Percentiles rank a stretch among this genome's conserved stretches.
Conservation (phyloP, 2,888 invertebrate species). For the Liposcelis brunnea region DNA sequence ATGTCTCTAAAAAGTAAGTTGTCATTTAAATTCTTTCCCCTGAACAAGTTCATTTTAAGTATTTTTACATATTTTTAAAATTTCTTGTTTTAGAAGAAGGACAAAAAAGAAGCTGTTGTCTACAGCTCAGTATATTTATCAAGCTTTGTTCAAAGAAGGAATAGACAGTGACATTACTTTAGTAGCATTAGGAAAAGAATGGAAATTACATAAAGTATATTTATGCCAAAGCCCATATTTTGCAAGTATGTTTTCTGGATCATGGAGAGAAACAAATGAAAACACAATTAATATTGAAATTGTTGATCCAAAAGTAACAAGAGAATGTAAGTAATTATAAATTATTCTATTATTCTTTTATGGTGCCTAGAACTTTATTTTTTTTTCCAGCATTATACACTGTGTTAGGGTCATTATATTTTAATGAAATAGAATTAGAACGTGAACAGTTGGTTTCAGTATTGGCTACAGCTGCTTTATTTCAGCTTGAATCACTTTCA, state of each 20-base stretch:
- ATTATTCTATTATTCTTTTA: constrained; percentile 11
- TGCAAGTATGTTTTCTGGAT: constrained; percentile 59
- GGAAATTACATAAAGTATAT: constrained; percentile 59
- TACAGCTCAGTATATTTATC: constrained; percentile 60
- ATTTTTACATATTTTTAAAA: too few species aligned
- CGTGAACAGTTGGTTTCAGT: constrained; percentile 46
- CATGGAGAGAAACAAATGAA: constrained; percentile 51
- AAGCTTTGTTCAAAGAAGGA: constrained; percentile 53
- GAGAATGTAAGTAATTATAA: constrained; percentile 35
- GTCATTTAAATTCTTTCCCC: too few species aligned
- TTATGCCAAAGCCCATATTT: constrained; percentile 62
- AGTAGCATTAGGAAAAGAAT: constrained; percentile 46
- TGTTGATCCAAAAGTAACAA: constrained; percentile 47
- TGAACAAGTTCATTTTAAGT: too few species aligned
- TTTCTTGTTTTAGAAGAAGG: constrained; percentile 26
- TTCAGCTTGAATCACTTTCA: constrained; percentile 52
- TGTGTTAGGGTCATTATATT: constrained; percentile 56
- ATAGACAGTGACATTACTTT: constrained; percentile 57
- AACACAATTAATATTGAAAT: constrained; percentile 46
- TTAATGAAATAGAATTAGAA: constrained; percentile 50
- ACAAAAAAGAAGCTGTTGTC: constrained; percentile 47
- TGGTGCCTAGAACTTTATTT: constrained; percentile 11
- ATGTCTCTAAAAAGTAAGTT: too few species aligned
- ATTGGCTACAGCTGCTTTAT: constrained; percentile 51
- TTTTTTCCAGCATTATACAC: constrained; percentile 39